Conservation (phyloP, 2,888 invertebrate genomes). For the Pandemis heparana region DNA sequence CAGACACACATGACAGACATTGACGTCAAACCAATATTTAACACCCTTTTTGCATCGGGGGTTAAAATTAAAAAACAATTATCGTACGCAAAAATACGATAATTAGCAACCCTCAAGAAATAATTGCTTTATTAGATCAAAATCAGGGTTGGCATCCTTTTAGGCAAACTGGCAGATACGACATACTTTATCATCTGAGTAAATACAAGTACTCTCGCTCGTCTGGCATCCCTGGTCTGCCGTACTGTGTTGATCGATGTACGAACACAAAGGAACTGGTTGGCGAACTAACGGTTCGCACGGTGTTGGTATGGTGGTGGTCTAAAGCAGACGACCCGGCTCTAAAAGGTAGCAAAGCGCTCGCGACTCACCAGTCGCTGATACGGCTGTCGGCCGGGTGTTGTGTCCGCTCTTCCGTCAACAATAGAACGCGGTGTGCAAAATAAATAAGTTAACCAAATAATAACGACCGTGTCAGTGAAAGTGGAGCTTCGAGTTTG, state of each 20-base stretch:
- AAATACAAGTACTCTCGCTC: too few species aligned
- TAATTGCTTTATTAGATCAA: too few species aligned
- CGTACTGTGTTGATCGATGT: slow-evolving; percentile 6
- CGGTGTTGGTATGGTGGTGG: slow-evolving; percentile 29
- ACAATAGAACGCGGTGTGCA: slow-evolving; percentile 22
- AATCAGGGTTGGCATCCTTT: too few species aligned
- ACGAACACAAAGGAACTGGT: slow-evolving; percentile 35
- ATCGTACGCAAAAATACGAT: too few species aligned
- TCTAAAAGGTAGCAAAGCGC: slow-evolving; percentile 44
- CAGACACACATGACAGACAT: too few species aligned
- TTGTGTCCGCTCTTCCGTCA: slow-evolving; percentile 25
- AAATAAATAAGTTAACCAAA: slow-evolving; percentile 4
- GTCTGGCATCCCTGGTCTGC: too few species aligned
- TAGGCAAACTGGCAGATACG: too few species aligned
- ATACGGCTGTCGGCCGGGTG: slow-evolving; percentile 10
- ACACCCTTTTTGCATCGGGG: too few species aligned
- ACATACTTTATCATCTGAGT: too few species aligned
- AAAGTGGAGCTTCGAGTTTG: slow-evolving; percentile 21
- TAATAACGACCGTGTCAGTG: slow-evolving; percentile 13
- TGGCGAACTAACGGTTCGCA: slow-evolving; percentile 34
- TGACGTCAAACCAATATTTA: too few species aligned
- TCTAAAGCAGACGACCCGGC: slow-evolving; percentile 34
- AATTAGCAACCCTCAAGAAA: too few species aligned
- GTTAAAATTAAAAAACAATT: too few species aligned
- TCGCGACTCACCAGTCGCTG: slow-evolving; percentile 47